Conservation (phyloP, 2,113 vertebrate species). For the Thalassoma bifasciatum region DNA sequence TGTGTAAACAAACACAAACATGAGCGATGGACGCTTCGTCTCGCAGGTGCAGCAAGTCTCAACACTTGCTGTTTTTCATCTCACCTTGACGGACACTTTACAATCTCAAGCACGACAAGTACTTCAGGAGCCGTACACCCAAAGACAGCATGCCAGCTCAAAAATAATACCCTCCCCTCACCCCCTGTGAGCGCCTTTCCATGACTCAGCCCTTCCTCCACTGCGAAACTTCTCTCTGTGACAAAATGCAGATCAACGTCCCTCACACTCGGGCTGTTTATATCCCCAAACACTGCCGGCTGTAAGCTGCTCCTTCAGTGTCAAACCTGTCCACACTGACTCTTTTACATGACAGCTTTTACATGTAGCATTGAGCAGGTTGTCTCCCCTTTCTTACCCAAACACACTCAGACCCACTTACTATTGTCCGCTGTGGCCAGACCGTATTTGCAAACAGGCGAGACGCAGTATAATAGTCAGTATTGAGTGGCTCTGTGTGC, state of each 20-base stretch:
- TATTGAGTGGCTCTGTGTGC: constrained; percentile 72
- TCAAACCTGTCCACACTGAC: constrained; percentile 74
- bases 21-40: neutral
- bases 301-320: constrained; percentile 73
- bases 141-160: constrained; percentile 62
- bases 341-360: constrained; percentile 60
- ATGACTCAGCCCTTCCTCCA: constrained; percentile 75
- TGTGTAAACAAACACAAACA: constrained; percentile 32
- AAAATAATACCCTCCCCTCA: constrained; percentile 62
- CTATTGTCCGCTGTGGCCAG: constrained; percentile 71
- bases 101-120: constrained; percentile 70
- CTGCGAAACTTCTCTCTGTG: constrained; percentile 68
- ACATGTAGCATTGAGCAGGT: constrained; percentile 57
- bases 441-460: constrained; percentile 44
- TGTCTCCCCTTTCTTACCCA: constrained; percentile 45
- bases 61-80: constrained; percentile 54
- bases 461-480: constrained; percentile 74
- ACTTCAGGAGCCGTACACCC: constrained; percentile 49
- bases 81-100: constrained; percentile 74
- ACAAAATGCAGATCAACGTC: constrained; percentile 76
- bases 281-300: constrained; percentile 72
- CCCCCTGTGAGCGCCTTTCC: constrained; percentile 65
- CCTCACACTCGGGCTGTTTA: constrained; percentile 75
- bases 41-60: constrained; percentile 64
- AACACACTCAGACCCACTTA: constrained; percentile 68